phyloP scores from a whole-genome alignment of 2,113 vertebrate genomes.

The Oceanites oceanicus region DNA sequence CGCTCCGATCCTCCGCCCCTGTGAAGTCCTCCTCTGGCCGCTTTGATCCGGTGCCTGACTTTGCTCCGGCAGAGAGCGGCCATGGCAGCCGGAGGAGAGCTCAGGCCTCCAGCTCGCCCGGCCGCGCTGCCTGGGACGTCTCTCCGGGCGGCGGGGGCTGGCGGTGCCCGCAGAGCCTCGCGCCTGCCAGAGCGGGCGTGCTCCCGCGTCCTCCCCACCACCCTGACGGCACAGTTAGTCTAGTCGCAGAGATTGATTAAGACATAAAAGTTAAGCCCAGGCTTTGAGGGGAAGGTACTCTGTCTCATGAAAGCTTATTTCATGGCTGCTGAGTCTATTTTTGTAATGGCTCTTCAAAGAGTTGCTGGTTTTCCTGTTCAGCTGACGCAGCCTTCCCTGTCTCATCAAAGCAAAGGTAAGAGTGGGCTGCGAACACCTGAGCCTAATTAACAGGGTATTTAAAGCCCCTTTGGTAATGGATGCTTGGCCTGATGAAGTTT shows the following conservation, averaged over 20 bases:
- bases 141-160: not conserved
- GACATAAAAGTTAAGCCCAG: not conserved
- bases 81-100: not conserved
- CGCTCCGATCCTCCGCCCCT: fast-evolving
- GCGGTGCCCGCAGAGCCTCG: not conserved
- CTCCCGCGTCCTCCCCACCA: fast-evolving
- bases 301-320: not conserved
- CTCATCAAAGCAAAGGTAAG: not conserved
- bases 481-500: not conserved
- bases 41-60: not conserved
- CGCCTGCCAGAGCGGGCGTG: too few relatives aligned
- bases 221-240: not conserved
- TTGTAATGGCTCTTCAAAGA: not conserved
- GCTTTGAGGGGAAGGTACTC: not conserved
- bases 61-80: too few relatives aligned
- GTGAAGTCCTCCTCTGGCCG: not conserved
- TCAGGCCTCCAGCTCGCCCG: not conserved
- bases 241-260: not conserved
- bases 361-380: not conserved
- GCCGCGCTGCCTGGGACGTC: fast-evolving
- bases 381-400: not conserved
- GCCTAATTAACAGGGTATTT: not conserved
- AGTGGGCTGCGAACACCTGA: not conserved
- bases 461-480: not conserved
- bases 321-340: not conserved